These are phyloP conservation scores for Stichopus horrens DNA, from an alignment of 53 echinoderm and acorn worm species.

Conservation along the genomic window DNA sequence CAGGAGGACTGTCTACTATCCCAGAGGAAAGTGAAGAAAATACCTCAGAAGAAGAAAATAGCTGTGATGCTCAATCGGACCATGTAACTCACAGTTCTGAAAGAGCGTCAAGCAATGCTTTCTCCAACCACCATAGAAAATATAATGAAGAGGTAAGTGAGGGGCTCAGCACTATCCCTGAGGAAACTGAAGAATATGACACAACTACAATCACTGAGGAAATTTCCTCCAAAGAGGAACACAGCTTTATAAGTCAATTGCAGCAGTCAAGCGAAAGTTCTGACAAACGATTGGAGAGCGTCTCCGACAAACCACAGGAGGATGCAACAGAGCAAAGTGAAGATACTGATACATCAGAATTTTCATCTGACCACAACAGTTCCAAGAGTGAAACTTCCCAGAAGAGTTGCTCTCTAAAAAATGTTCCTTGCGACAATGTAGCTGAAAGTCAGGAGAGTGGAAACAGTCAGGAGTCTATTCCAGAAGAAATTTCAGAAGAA, in stretches of 20 bases:
- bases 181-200: not conserved
- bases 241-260: too few species aligned
- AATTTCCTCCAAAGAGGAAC: too few species aligned
- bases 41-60: not conserved
- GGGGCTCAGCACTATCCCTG: not conserved
- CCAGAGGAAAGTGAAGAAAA: not conserved
- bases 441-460: not conserved
- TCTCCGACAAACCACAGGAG: too few species aligned
- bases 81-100: not conserved
- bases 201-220: not conserved
- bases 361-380: not conserved
- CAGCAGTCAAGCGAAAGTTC: too few species aligned
- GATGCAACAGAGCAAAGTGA: not conserved
- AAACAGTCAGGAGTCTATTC: too few species aligned
- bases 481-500: too few species aligned
- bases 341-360: not conserved
- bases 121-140: not conserved
- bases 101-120: not conserved
- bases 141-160: not conserved
- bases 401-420: too few species aligned
- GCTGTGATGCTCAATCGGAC: not conserved
- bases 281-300: too few species aligned
- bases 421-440: too few species aligned
- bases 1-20: not conserved
- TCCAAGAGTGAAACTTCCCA: too few species aligned